Evolutionary conservation across 1,140 invertebrate genomes (phyloP), one percentile per base, ranked within the genome.

Genomic region (Diorhabda sublineata): DNA sequence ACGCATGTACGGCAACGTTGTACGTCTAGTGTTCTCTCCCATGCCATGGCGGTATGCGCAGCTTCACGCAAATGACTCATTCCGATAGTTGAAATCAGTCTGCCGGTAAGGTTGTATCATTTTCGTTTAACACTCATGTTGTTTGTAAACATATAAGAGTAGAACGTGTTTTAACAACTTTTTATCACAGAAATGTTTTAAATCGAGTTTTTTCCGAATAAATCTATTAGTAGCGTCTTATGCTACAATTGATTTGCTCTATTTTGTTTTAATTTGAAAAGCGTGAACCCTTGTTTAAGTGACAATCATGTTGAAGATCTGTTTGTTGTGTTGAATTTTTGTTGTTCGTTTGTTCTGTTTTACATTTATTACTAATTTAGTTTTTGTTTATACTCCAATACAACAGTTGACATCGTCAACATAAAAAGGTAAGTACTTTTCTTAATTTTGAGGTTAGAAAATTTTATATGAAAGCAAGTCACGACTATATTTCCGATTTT

Each of bases 131-230:
- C 42, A 69, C 60, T 45, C 62, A 47, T 45, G 56, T 41, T 70
- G 71, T 72, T 72, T 72, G 66, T 72, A 72, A 72, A 72, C 71
- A 69, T 72, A 69, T 72, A 68, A 66, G n/a, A 69, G 42, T 64
- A 58, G 67, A 69, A 62, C 65, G 65, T 61, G 45, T 60, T 72
- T 72, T 72, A 64, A 61, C 57, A 44, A 59, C 42, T 45, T 64
- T 59, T 64, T 59, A 5, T 26, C 43, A 9, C n/a, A 43, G 61
- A 67, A 67, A 67, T 52, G 45, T 52, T 9, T 5, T 52, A 6
- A 52, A 52, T 52, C 5, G 2, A 52, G 45, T 52, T 5, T 52
- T 5, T 52, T 52, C 45, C 8, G 45, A 5, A 52, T 52, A 52
- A 52, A 52, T 1, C 45, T 9, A 52, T 9, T 9, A 52, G 5